Percentiles rank a stretch among this genome's conserved stretches.
These are phyloP conservation scores for Steinernema carpocapsae DNA, from an alignment of 2,888 invertebrate genomes.

Conservation along the genomic window DNA sequence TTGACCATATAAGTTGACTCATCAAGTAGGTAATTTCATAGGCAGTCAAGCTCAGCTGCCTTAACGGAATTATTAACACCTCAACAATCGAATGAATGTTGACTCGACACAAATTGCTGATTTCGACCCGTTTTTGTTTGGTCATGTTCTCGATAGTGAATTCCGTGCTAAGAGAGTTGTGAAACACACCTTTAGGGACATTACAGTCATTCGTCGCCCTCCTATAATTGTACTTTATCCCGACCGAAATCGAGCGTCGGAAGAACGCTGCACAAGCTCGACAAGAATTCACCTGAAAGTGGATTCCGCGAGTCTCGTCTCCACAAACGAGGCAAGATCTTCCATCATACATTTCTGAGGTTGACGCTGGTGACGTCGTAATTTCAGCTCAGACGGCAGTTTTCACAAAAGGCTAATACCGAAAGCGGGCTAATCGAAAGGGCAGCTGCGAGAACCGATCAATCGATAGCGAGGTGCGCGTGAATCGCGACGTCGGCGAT, in stretches of 20 bases:
- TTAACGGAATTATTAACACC: constrained; percentile 30
- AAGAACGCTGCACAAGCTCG: constrained; percentile 39
- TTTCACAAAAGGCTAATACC: too few relatives aligned
- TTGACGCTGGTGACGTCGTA: too few relatives aligned
- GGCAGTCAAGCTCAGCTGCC: constrained; percentile 17
- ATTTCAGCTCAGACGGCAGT: too few relatives aligned
- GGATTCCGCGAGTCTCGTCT: constrained; percentile 27
- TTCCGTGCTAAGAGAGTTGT: too few relatives aligned
- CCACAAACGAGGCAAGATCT: constrained; percentile 36
- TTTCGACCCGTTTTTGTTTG: too few relatives aligned
- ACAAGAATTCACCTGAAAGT: constrained; percentile 38
- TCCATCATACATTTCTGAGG: too few relatives aligned
- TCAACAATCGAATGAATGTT: not conserved
- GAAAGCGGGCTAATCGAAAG: too few relatives aligned
- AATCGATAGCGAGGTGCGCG: too few relatives aligned
- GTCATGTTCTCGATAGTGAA: too few relatives aligned
- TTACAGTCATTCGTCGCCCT: constrained; percentile 1
- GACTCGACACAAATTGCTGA: too few relatives aligned
- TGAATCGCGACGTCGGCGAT: too few relatives aligned
- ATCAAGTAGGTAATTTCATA: constrained; percentile 36
- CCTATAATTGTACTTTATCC: not conserved
- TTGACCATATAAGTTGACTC: constrained; percentile 33
- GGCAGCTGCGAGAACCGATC: too few relatives aligned
- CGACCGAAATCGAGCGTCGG: not conserved
- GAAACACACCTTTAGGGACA: not conserved